Evolutionary conservation across 2,888 invertebrate genomes (phyloP).

Genomic region (Epiblema foenella): DNA sequence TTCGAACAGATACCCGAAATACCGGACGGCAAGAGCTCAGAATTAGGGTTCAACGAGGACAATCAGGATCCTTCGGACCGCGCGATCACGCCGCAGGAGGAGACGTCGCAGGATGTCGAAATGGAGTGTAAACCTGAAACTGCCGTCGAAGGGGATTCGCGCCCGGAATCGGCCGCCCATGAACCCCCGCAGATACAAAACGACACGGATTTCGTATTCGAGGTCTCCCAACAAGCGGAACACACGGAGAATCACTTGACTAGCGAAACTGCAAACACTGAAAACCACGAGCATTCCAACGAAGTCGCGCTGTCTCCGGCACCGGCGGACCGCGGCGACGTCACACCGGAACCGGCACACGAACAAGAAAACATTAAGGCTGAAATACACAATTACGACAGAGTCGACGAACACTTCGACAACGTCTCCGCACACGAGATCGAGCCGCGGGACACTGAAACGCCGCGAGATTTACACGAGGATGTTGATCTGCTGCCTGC

Average conservation of each 20-base stretch:
- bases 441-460: constrained; percentile 20
- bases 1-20: constrained; percentile 83
- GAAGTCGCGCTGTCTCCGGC: constrained; percentile 52
- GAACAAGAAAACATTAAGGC: constrained; percentile 45
- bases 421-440: neutral
- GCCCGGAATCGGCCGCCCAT: constrained; percentile 17
- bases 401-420: constrained; percentile 37
- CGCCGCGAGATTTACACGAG: constrained; percentile 22
- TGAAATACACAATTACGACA: constrained; percentile 42
- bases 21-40: constrained; percentile 80
- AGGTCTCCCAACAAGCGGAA: constrained; percentile 23
- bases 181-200: constrained; percentile 50
- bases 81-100: constrained; percentile 68
- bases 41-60: constrained; percentile 77
- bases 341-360: constrained; percentile 54
- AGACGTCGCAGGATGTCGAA: constrained; percentile 70
- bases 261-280: constrained; percentile 7
- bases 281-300: constrained; percentile 44
- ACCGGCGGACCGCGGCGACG: constrained; percentile 47
- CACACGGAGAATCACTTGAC: neutral
- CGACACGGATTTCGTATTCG: constrained; percentile 47
- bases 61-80: constrained; percentile 66
- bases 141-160: constrained; percentile 13
- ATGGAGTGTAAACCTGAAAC: constrained; percentile 66
- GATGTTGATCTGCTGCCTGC: constrained; percentile 27